Base-by-base conservation (phyloP, 2,113 vertebrate genomes). In the Ctenomys sociabilis region DNA sequence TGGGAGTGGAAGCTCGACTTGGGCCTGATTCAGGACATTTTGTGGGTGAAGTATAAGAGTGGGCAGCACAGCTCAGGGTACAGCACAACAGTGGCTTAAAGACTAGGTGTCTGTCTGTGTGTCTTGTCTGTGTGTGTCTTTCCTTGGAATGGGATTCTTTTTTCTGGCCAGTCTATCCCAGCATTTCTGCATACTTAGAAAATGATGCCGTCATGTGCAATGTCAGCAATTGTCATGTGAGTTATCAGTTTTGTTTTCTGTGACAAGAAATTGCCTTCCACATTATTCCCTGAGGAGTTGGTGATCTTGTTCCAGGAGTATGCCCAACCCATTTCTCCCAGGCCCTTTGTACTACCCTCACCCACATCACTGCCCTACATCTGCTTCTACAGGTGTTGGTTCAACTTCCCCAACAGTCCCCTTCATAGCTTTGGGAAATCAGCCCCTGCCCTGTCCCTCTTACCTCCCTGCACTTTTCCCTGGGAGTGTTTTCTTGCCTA, bases 351-450 rank as follows among this genome's bases (percentile, higher is more conserved):
- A 19, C n/a, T 5, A n/a, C 24, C 10, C 61, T 49, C 54, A 1
- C 63, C 45, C 3, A 10, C n/a, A 43, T 54, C 1, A 6, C n/a
- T 13, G 54, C 14, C 45, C 68, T 32, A 11, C 11, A 8, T 4
- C 11, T 22, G 10, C 3, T 35, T 22, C 7, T 43, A 28, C 28
- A 45, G 32, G 6, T 4, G 32, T 52, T 17, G 1, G 28, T 22
- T 49, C 24, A 37, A 1, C 5, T 32, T 16, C 21, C 89, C 10
- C 35, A 64, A 73, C 54, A 49, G 52, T 7, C 0, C 10, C 21
- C 7, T 14, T 7, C 5, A 57, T n/a, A 24, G 4, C 0, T 0
- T 30, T 2, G 30, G 12, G 26, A 26, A 57, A 26, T 28, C 22
- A 37, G 32, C 26, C 1, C 16, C 10, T 37, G 4, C 7, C 4